Evolutionary conservation across 2,888 invertebrate genomes (phyloP), one percentile per base, ranked within the genome.

Genomic region (Neria commutata): DNA sequence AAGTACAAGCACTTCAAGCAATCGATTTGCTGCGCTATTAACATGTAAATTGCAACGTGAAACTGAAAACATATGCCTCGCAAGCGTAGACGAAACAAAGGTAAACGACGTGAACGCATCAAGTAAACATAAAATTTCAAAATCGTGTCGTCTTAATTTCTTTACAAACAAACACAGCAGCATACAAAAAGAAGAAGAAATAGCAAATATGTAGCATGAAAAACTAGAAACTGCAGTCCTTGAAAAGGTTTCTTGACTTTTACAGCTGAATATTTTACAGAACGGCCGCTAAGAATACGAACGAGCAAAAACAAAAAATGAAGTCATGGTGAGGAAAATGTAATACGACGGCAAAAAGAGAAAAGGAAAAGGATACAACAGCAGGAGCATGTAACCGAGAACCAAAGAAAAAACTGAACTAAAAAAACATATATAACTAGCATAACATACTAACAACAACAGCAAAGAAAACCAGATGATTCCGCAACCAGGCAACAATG

Each of bases 191-290:
- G n/a, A n/a, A n/a, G n/a, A n/a, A n/a, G n/a, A 19, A 40, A 53
- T 21, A 53, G 21, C 26, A 29, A 29, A 53, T 26, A 42, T 42
- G 45, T 40, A 40, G 34, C 54, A 48, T 47, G 46, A 34, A 17
- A 21, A 23, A 37, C 34, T 19, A 37, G n/a, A n/a, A n/a, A n/a
- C n/a, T n/a, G 25, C 25, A 47, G 74, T 76, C 77, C 76, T 76
- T 77, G 77, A 75, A 76, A 69, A 71, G 72, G 76, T 76, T 76
- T 67, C 67, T 76, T 75, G 74, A 75, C 77, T 37, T 37, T n/a
- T 25, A 29, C 34, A 46, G 34, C 51, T 5, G 33, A 57, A 25
- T 16, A 46, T 48, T 19, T 37, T 4, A 25, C 29, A 50, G 49
- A 29, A 52, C 19, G 23, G 17, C 17, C 23, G 25, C 14, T 42